These are phyloP conservation scores for Melospiza georgiana DNA, from an alignment of 2,113 vertebrate species.

Conservation along the genomic window DNA sequence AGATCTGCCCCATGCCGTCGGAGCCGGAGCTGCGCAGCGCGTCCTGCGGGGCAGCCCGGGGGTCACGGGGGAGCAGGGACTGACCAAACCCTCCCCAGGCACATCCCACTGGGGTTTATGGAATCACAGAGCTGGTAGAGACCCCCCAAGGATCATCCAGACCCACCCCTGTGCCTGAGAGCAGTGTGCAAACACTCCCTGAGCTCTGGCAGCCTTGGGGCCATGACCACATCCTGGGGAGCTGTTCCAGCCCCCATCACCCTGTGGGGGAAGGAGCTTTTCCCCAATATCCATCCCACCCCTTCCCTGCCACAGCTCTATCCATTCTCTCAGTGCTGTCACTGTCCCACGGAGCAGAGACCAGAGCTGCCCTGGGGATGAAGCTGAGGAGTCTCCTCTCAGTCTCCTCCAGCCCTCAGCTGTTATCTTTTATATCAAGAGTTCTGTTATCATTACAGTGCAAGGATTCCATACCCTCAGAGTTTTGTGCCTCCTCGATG, in stretches of 20 bases:
- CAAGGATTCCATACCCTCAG: too few relatives aligned
- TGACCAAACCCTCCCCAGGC: accelerated
- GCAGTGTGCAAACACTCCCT: accelerated
- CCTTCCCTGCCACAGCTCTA: not conserved
- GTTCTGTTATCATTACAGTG: too few relatives aligned
- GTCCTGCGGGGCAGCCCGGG: conserved; percentile 69
- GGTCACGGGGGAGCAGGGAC: accelerated
- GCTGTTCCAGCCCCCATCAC: not conserved
- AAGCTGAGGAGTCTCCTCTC: not conserved
- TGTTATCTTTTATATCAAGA: too few relatives aligned
- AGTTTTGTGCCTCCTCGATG: too few relatives aligned
- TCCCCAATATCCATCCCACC: not conserved
- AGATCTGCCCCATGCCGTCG: conserved; percentile 94
- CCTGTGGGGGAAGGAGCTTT: not conserved
- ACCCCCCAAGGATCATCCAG: not conserved
- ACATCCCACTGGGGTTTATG: not conserved
- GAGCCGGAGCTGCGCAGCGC: conserved; percentile 87
- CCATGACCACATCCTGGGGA: not conserved
- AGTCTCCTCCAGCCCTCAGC: not conserved
- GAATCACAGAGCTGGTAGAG: not conserved
- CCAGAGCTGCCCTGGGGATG: accelerated
- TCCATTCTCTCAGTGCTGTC: accelerated
- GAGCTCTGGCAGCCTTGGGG: not conserved
- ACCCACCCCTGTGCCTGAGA: not conserved
- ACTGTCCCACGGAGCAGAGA: not conserved